Conservation (phyloP, 1,140 invertebrate species). For the Lucilia cuprina region DNA sequence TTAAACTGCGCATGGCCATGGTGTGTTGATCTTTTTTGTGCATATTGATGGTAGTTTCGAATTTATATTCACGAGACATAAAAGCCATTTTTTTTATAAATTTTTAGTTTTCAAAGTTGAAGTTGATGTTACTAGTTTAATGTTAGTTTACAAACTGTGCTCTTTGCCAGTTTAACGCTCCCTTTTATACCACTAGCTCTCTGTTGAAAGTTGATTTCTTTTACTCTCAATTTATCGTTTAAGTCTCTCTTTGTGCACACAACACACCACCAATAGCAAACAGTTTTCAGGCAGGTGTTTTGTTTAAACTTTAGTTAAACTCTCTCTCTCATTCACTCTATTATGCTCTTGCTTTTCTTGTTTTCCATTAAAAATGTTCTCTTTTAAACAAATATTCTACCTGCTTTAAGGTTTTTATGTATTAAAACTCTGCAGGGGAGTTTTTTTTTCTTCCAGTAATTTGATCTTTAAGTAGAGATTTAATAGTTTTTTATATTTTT, state of each 20-base stretch:
- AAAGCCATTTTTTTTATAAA: slow-evolving; percentile 49
- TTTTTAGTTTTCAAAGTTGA: slow-evolving; percentile 8
- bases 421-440: slow-evolving; percentile 1
- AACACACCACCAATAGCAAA: background rate
- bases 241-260: slow-evolving; percentile 19
- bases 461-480: background rate
- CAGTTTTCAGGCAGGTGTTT: slow-evolving; percentile 26
- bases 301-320: background rate
- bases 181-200: background rate
- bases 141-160: background rate
- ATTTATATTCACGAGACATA: slow-evolving; percentile 60
- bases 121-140: background rate
- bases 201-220: too few relatives aligned
- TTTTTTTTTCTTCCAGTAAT: background rate
- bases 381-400: slow-evolving; percentile 12
- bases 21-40: slow-evolving; percentile 57
- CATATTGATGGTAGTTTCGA: slow-evolving; percentile 47
- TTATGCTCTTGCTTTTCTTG: background rate
- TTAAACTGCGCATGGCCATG: slow-evolving; percentile 62
- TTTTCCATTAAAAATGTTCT: background rate
- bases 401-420: slow-evolving; percentile 10
- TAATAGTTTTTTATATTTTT: background rate
- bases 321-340: too few relatives aligned
- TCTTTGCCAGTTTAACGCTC: background rate
- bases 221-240: background rate